Evolutionary conservation across 2,113 vertebrate genomes (phyloP).

Genomic region (Tragelaphus imberbis): DNA sequence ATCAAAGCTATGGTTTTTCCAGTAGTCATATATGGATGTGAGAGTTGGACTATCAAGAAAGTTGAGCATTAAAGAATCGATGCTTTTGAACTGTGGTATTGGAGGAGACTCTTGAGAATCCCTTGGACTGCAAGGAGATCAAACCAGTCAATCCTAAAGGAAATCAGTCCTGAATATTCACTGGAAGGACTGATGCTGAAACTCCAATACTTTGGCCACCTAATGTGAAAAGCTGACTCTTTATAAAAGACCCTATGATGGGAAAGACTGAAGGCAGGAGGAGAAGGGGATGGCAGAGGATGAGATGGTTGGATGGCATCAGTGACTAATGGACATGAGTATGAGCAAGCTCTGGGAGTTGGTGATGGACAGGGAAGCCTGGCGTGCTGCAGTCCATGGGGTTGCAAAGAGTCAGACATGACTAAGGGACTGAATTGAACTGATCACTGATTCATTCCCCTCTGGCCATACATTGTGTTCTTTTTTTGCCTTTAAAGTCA

Average conservation of each 20-base stretch:
- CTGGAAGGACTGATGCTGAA: not conserved
- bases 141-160: not conserved
- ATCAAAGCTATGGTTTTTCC: not conserved
- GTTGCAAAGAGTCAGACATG: not conserved
- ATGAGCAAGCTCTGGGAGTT: not conserved
- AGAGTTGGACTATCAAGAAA: not conserved
- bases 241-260: not conserved
- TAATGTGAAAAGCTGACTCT: not conserved
- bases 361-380: not conserved
- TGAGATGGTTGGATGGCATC: not conserved
- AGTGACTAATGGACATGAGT: not conserved
- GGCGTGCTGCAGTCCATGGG: fast-evolving
- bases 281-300: not conserved
- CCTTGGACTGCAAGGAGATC: not conserved
- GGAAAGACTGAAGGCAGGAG: not conserved
- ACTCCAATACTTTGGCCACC: not conserved
- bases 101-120: not conserved
- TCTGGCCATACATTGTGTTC: not conserved
- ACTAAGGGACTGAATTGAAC: not conserved
- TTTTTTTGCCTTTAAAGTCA: not conserved
- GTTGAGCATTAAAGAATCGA: not conserved
- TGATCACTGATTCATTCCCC: not conserved
- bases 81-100: not conserved
- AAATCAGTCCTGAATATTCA: not conserved
- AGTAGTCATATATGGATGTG: not conserved